Percentiles rank a stretch among this genome's conserved stretches.
Conservation (phyloP, 2,888 invertebrate genomes). For the Drosophila kuntzei region DNA sequence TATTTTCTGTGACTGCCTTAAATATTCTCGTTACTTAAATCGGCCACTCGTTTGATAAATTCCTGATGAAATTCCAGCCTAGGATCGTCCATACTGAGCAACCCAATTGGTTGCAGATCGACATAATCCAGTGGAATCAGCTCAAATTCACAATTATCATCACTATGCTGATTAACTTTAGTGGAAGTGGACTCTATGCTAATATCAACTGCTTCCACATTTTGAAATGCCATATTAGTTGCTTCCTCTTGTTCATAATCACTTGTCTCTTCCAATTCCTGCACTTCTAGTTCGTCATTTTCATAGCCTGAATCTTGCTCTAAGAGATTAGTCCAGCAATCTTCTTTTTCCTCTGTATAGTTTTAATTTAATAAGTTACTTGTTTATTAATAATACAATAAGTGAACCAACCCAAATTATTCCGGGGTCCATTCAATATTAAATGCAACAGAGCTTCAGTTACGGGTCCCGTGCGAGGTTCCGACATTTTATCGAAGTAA, state of each 20-base stretch:
- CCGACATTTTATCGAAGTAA: conserved; percentile 53
- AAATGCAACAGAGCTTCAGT: conserved; percentile 60
- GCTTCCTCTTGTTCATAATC: conserved; percentile 1
- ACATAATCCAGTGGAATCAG: conserved; percentile 23
- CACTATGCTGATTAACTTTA: not conserved
- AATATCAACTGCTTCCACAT: conserved; percentile 1
- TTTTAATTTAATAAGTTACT: not conserved
- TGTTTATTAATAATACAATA: not conserved
- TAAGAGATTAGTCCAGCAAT: not conserved
- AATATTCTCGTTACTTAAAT: conserved; percentile 10
- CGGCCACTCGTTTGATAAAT: conserved; percentile 20
- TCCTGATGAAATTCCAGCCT: conserved; percentile 20
- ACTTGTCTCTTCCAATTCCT: not conserved
- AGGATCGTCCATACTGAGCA: conserved; percentile 3
- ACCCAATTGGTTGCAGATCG: conserved; percentile 15
- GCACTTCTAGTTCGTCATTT: conserved; percentile 5
- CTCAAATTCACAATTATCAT: conserved; percentile 23
- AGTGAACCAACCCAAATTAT: conserved; percentile 13
- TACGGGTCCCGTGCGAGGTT: conserved; percentile 57
- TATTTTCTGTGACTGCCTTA: conserved; percentile 8
- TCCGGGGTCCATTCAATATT: conserved; percentile 14
- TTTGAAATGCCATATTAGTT: not conserved
- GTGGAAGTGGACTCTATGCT: conserved; percentile 17
- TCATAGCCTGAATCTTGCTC: conserved; percentile 36
- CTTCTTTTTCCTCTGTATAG: not conserved